These are phyloP conservation scores for Portunus trituberculatus DNA, from an alignment of 1,140 invertebrate genomes.

Conservation along the genomic window DNA sequence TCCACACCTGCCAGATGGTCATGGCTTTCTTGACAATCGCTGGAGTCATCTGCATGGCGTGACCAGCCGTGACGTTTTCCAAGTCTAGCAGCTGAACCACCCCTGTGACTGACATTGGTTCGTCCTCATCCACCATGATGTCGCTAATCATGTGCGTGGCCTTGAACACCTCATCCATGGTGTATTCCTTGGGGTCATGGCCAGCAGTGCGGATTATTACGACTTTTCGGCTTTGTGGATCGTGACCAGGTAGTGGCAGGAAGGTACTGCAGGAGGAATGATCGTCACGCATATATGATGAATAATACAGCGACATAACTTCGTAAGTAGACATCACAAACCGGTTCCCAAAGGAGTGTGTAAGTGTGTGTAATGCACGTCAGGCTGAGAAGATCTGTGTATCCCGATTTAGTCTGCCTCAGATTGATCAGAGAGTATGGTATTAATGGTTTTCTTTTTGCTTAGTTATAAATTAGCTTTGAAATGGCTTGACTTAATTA, in stretches of 20 bases:
- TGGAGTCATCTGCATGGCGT: constrained; percentile 79
- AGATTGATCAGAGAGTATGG: not conserved
- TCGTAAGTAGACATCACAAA: not conserved
- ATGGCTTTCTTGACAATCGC: constrained; percentile 79
- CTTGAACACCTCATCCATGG: constrained; percentile 78
- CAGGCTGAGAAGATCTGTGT: not conserved
- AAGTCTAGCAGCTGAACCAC: constrained; percentile 80
- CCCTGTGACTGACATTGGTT: constrained; percentile 79
- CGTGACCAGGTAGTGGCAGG: constrained; percentile 71
- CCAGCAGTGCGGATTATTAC: constrained; percentile 78
- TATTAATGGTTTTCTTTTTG: no score
- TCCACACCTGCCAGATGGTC: constrained; percentile 73
- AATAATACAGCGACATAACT: no score
- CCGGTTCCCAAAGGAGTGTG: not conserved
- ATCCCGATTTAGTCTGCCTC: not conserved
- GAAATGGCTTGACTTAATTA: no score
- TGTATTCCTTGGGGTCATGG: constrained; percentile 79
- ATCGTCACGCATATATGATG: constrained; percentile 84
- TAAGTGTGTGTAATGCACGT: not conserved
- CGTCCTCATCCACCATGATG: constrained; percentile 77
- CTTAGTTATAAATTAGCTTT: no score
- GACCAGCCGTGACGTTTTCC: constrained; percentile 78
- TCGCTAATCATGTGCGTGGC: constrained; percentile 76
- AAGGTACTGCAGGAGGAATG: constrained; percentile 56
- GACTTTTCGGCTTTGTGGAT: constrained; percentile 77